phyloP scores from a whole-genome alignment of 2,113 vertebrate species.

The Brachypodius melanocephalos region DNA sequence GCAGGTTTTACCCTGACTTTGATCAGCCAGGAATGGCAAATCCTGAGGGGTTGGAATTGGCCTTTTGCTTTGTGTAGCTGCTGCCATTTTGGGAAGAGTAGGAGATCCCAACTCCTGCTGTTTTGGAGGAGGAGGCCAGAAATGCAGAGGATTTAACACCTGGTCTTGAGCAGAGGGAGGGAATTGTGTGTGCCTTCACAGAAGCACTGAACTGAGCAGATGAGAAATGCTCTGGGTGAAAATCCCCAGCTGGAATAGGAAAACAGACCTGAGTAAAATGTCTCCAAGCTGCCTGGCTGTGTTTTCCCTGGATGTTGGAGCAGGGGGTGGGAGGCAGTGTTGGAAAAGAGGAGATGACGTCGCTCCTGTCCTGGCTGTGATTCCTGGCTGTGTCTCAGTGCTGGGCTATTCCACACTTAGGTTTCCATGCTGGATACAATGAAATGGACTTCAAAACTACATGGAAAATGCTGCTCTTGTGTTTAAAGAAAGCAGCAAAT shows the following conservation, averaged over 20 bases:
- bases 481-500: background rate
- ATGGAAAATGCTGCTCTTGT: background rate
- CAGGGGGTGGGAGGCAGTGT: background rate
- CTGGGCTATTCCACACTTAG: background rate
- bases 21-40: background rate
- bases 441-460: fast-evolving
- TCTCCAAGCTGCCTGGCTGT: background rate
- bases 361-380: background rate
- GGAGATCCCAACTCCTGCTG: background rate
- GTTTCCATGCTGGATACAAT: background rate
- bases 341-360: background rate
- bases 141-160: background rate
- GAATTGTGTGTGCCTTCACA: background rate
- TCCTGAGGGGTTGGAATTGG: fast-evolving
- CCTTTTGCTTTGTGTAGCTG: background rate
- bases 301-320: background rate
- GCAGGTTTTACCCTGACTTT: background rate
- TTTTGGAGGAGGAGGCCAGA: background rate
- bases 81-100: background rate
- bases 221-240: background rate
- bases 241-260: background rate
- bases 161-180: background rate
- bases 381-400: background rate
- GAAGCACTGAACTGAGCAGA: background rate
- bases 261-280: background rate